Evolutionary conservation across 2,113 vertebrate species (phyloP).

Genomic region (Heliornis fulica): DNA sequence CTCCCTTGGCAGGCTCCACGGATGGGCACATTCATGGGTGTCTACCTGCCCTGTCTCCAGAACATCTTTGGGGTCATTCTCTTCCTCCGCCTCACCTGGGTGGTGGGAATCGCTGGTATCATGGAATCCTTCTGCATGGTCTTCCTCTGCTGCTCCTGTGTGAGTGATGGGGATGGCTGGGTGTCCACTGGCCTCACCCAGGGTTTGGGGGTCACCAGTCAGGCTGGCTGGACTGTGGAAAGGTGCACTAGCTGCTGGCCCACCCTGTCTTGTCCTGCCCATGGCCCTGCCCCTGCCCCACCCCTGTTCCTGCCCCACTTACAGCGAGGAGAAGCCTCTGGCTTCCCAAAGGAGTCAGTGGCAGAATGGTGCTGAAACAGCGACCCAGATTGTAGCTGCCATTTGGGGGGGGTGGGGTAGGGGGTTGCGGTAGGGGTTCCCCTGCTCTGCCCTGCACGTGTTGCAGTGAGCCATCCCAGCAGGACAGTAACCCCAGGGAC

Average conservation of each 20-base stretch:
- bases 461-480: background rate
- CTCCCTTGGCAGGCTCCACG: slow-evolving; percentile 81
- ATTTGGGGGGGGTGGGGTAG: background rate
- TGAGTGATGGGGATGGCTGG: slow-evolving; percentile 72
- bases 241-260: background rate
- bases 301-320: background rate
- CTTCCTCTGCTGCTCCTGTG: slow-evolving; percentile 93
- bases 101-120: slow-evolving; percentile 94
- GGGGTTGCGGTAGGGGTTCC: background rate
- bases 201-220: background rate
- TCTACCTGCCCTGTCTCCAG: slow-evolving; percentile 97
- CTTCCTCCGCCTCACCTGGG: slow-evolving; percentile 97
- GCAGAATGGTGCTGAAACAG: background rate
- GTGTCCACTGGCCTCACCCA: fast-evolving
- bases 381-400: background rate
- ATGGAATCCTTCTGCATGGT: slow-evolving; percentile 95
- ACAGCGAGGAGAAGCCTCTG: background rate
- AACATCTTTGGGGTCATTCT: slow-evolving; percentile 99
- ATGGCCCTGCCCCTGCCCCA: background rate
- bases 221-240: background rate
- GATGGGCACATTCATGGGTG: slow-evolving; percentile 98
- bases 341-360: background rate
- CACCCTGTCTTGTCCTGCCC: background rate
- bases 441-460: background rate
- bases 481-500: background rate